Percentiles rank a stretch among this genome's conserved stretches.
phyloP scores from a whole-genome alignment of 2,888 invertebrate genomes.

The Hypomecis atomaria region DNA sequence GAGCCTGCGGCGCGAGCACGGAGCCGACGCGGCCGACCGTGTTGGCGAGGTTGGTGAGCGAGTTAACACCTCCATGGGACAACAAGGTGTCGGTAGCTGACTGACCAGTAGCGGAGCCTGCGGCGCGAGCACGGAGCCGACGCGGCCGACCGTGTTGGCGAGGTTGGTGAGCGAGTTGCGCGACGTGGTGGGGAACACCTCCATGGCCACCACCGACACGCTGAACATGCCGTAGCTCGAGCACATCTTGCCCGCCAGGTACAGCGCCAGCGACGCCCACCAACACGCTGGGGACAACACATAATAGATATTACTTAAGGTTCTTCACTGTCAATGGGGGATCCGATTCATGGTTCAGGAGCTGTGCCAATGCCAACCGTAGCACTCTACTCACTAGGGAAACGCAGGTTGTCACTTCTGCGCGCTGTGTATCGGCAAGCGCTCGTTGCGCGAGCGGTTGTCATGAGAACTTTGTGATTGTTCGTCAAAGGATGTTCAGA shows the following conservation, averaged over 20 bases:
- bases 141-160: slow-evolving; percentile 86
- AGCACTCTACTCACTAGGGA: too few relatives aligned
- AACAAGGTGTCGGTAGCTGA: not conserved
- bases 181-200: slow-evolving; percentile 88
- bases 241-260: slow-evolving; percentile 87
- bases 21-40: slow-evolving; percentile 87
- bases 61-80: slow-evolving; percentile 87
- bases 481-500: too few relatives aligned
- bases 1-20: slow-evolving; percentile 87
- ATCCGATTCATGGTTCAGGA: too few relatives aligned
- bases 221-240: slow-evolving; percentile 86
- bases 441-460: too few relatives aligned
- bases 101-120: slow-evolving; percentile 87
- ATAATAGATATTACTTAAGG: not conserved
- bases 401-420: too few relatives aligned
- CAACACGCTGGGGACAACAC: slow-evolving; percentile 58
- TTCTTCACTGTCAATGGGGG: too few relatives aligned
- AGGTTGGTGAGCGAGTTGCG: slow-evolving; percentile 87
- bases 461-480: too few relatives aligned
- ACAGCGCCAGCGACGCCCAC: slow-evolving; percentile 78
- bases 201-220: slow-evolving; percentile 87
- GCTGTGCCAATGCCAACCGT: too few relatives aligned
- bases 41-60: slow-evolving; percentile 86
- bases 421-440: too few relatives aligned
- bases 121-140: slow-evolving; percentile 87